Base-by-base conservation (phyloP, 2,888 invertebrate genomes). In the Melieria omissa region DNA sequence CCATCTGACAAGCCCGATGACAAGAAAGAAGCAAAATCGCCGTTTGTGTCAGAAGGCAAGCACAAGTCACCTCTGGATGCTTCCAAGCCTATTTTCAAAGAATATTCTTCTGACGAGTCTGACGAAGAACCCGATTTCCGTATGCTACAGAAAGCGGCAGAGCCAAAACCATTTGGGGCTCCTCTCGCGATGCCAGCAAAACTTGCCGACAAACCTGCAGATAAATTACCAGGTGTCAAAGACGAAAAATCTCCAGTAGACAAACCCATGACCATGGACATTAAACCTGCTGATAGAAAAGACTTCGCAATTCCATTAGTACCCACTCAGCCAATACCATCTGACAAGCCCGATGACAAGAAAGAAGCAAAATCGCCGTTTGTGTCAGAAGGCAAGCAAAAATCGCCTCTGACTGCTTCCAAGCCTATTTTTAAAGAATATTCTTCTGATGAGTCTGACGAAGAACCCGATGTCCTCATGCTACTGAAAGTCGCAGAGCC, bases 341-440 rank as follows among this genome's bases (percentile, higher is more conserved):
- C 4, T 49, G 65, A 65, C 4, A 65, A 52, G 54, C 29, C 12
- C 29, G 52, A 29, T 9, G 52, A 52, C 7, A n/a, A n/a, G n/a
- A n/a, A n/a, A n/a, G n/a, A n/a, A n/a, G n/a, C n/a, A n/a, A n/a
- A n/a, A n/a, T n/a, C 63, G 8, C 41, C 1, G n/a, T 5, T 29
- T 52, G n/a, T 52, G 41, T 16, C 52, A 52, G 45, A 14, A 4
- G 58, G 44, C 44, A 61, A 45, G 45, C 55, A 62, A 54, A 71
- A 1, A 73, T 71, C 71, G 7, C 58, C 70, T 44, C 10, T 58
- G 46, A 71, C 57, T 46, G n/a, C 46, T 46, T 4, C 6, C 9
- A 44, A 47, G n/a, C 52, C 52, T 5, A 6, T 52, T 52, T 52
- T 6, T 5, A 6, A n/a, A 29, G 7, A 3, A 1, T 12, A 16